phyloP scores from a whole-genome alignment of 2,888 invertebrate genomes.

The Hyposoter dolosus region DNA sequence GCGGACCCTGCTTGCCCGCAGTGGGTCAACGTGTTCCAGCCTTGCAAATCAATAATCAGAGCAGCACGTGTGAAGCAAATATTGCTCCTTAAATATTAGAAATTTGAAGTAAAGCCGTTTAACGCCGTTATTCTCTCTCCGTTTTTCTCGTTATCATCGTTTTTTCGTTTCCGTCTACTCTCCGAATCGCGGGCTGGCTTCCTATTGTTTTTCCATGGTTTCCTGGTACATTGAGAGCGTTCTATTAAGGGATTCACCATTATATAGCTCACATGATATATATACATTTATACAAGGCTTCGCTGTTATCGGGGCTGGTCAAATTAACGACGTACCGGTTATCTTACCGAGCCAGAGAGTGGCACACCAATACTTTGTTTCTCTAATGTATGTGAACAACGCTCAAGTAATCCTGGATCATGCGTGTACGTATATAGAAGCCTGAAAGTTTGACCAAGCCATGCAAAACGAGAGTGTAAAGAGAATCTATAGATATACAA shows the following conservation, averaged over 20 bases:
- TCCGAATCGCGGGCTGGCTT: slow-evolving; percentile 19
- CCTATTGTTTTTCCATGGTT: slow-evolving; percentile 58
- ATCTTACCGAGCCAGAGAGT: slow-evolving; percentile 52
- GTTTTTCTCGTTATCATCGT: slow-evolving; percentile 13
- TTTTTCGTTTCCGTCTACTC: slow-evolving; percentile 8
- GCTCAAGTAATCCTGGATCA: slow-evolving; percentile 37
- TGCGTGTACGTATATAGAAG: slow-evolving; percentile 20
- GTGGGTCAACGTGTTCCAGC: neutral
- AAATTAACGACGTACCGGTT: slow-evolving; percentile 70
- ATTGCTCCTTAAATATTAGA: too few relatives aligned
- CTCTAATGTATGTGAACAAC: slow-evolving; percentile 9
- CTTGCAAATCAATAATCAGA: slow-evolving; percentile 28
- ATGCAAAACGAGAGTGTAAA: slow-evolving; percentile 3
- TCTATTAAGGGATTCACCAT: slow-evolving; percentile 52
- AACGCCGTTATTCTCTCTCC: slow-evolving; percentile 22
- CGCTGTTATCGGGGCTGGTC: slow-evolving; percentile 55
- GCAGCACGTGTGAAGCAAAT: too few relatives aligned
- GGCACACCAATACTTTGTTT: slow-evolving; percentile 44
- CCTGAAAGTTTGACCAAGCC: slow-evolving; percentile 2
- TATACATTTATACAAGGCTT: slow-evolving; percentile 24
- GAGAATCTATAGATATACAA: neutral
- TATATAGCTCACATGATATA: slow-evolving; percentile 10
- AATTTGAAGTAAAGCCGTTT: slow-evolving; percentile 31
- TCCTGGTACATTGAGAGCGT: slow-evolving; percentile 47
- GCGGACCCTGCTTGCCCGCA: too few relatives aligned